These are phyloP conservation scores for Sphaerophoria rueppellii DNA, from an alignment of 2,888 invertebrate genomes.

Conservation along the genomic window DNA sequence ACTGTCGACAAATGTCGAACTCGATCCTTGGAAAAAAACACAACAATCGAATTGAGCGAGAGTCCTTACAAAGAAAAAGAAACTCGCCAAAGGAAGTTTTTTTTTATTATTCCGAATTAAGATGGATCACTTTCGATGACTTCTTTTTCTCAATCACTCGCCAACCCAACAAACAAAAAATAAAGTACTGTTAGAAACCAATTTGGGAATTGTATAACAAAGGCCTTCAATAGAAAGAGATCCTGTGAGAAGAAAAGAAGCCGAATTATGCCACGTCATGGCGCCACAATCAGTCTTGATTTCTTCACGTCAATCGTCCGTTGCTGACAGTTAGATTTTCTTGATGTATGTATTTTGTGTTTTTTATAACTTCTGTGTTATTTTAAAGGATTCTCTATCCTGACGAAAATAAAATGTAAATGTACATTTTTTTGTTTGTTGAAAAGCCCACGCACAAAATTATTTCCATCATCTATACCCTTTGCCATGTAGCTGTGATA, in stretches of 20 bases:
- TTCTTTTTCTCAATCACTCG: slow-evolving; percentile 73
- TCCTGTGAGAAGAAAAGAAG: slow-evolving; percentile 14
- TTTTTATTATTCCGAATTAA: slow-evolving; percentile 73
- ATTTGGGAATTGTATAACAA: slow-evolving; percentile 70
- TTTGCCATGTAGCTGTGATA: slow-evolving; percentile 14
- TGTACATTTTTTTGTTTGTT: slow-evolving; percentile 23
- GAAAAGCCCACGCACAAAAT: slow-evolving; percentile 6
- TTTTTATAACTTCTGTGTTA: background rate
- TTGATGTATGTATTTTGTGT: slow-evolving; percentile 26
- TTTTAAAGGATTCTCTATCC: slow-evolving; percentile 39
- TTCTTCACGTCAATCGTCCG: slow-evolving; percentile 51
- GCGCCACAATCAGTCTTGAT: slow-evolving; percentile 74
- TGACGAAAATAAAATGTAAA: slow-evolving; percentile 49
- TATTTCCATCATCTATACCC: slow-evolving; percentile 10
- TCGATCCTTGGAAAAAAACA: slow-evolving; percentile 51
- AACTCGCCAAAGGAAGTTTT: slow-evolving; percentile 51
- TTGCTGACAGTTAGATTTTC: slow-evolving; percentile 71
- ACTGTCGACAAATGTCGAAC: slow-evolving; percentile 63
- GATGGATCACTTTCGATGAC: slow-evolving; percentile 81
- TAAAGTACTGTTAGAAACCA: slow-evolving; percentile 48
- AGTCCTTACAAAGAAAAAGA: slow-evolving; percentile 42
- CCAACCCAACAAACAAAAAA: slow-evolving; percentile 6
- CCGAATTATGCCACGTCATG: slow-evolving; percentile 64
- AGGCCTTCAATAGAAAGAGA: slow-evolving; percentile 48
- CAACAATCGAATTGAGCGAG: slow-evolving; percentile 49